Evolutionary conservation across 64 coral and sea anemone species (phyloP), one percentile per base, ranked within the genome.

Genomic region (Anthopleura sola): DNA sequence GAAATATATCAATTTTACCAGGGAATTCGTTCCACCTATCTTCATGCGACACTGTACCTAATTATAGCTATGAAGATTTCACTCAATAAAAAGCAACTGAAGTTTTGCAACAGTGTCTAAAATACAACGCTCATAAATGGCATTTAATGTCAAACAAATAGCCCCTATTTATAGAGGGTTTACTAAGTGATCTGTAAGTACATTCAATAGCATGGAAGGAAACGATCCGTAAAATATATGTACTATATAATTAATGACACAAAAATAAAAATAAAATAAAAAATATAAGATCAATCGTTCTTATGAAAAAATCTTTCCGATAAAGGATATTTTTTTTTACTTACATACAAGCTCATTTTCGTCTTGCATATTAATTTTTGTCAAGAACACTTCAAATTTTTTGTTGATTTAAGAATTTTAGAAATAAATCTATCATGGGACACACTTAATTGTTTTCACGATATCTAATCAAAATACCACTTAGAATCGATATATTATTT

Each of bases 241-340:
- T 62, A 36, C 3, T 71, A 71, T n/a, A 71, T 71, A 71, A 71
- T 71, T 71, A 71, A 71, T 71, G 66, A 71, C 58, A 71, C 9
- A 71, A 34, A 71, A 29, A 32, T 32, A 71, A 71, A 71, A 34
- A 12, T 12, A 71, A 12, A 32, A 34, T 1, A 71, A 34, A 71
- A 13, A 71, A 34, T 11, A 71, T 8, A 71, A 71, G 28, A 32
- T 26, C 60, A 21, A 56, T n/a, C 8, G 10, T 69, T 31, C 33
- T 14, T 31, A 33, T 15, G 3, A 62, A n/a, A 62, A 62, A 26
- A 21, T 26, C 24, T 62, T 62, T n/a, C 24, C 3, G 5, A 62
- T n/a, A 62, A 2, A 62, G 32, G 32, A 10, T 32, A 29, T 68
- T 29, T 28, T 29, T 14, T 33, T 31, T 34, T 14, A 12, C 2